Evolutionary conservation across 2,113 vertebrate genomes (phyloP).

Genomic region (Malurus elegans): DNA sequence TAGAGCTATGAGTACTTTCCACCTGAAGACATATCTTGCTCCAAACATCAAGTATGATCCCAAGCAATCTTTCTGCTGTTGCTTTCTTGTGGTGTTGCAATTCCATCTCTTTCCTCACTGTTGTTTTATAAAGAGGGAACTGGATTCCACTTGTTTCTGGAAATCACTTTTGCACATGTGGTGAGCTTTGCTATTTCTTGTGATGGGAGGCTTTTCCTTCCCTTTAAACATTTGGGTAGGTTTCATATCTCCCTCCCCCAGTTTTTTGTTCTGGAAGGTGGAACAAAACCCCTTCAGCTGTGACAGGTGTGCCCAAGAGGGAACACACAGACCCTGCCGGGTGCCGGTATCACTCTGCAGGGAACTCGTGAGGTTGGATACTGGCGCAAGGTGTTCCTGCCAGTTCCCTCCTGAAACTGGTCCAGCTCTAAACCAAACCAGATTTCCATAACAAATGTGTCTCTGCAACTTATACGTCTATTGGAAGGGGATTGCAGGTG

Average conservation of each 20-base stretch:
- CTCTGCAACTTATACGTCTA: fast-evolving
- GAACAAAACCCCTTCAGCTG: slow-evolving; percentile 20
- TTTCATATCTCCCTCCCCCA: slow-evolving; percentile 11
- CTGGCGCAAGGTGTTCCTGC: background rate
- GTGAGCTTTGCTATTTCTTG: background rate
- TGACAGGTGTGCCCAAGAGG: background rate
- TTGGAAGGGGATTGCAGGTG: background rate
- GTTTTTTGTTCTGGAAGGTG: background rate
- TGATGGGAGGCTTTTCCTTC: background rate
- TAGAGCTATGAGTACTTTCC: background rate
- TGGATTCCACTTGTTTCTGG: slow-evolving; percentile 74
- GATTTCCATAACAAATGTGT: fast-evolving
- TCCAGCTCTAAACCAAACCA: background rate
- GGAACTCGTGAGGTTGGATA: background rate
- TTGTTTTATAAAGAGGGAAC: slow-evolving; percentile 42
- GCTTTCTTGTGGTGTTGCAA: background rate
- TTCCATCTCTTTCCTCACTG: background rate
- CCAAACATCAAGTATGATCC: background rate
- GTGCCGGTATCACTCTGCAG: background rate
- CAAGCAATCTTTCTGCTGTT: background rate
- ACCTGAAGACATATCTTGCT: background rate
- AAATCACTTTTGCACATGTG: slow-evolving; percentile 74
- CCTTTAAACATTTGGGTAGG: background rate
- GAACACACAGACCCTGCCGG: background rate
- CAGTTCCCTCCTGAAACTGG: background rate